Evolutionary conservation across 2,888 invertebrate species (phyloP).

Genomic region (Gordius sp.): DNA sequence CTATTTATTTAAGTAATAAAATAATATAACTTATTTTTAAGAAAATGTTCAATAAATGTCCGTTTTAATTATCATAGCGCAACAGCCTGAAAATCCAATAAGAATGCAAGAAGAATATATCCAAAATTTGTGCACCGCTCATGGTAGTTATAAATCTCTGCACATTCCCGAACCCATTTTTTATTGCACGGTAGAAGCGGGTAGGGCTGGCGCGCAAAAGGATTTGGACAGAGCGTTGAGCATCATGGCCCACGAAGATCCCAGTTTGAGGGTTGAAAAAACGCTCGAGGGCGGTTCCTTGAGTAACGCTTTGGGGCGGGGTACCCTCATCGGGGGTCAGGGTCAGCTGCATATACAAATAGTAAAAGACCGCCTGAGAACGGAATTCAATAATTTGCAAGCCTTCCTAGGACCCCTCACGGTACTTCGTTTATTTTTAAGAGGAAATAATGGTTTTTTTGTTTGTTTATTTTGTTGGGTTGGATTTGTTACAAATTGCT

Average conservation of each 20-base stretch:
- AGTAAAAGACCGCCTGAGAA: slow-evolving; percentile 44
- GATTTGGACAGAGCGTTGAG: background rate
- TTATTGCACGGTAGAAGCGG: slow-evolving; percentile 3
- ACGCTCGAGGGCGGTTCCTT: no score
- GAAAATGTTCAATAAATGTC: no score
- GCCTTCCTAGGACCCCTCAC: slow-evolving; percentile 49
- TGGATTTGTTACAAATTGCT: no score
- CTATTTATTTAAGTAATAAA: no score
- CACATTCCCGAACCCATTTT: background rate
- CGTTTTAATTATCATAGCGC: no score
- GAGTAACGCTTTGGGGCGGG: background rate
- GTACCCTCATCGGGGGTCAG: slow-evolving; percentile 41
- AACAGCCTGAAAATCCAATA: no score
- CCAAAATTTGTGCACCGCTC: no score
- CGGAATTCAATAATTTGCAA: slow-evolving; percentile 57
- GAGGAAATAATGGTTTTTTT: no score
- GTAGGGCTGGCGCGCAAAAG: background rate
- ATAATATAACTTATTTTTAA: no score
- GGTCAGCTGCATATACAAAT: slow-evolving; percentile 76
- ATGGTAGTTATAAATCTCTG: slow-evolving; percentile 8
- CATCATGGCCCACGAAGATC: background rate
- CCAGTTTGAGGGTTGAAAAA: background rate
- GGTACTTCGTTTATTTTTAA: slow-evolving; percentile 1
- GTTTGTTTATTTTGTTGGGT: no score
- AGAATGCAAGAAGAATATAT: no score